Conservation (phyloP, 2,797 vertebrate species). For the Dipus sagitta region DNA sequence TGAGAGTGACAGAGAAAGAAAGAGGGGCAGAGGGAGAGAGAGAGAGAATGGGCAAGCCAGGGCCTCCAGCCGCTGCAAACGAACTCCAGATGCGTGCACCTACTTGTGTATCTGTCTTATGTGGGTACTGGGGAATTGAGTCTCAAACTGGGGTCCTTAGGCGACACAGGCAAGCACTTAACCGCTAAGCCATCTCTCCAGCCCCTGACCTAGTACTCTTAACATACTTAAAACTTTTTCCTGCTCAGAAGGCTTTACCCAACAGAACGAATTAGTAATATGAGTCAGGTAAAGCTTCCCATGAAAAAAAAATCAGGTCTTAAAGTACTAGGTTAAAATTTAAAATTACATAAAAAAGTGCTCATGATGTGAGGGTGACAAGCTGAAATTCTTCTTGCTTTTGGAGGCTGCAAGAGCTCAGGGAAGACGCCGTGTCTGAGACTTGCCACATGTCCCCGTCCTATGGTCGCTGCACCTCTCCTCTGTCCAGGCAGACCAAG, state of each 20-base stretch:
- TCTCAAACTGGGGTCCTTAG: too few relatives aligned
- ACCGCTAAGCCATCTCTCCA: too few relatives aligned
- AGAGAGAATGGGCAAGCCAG: too few relatives aligned
- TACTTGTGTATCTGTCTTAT: too few relatives aligned
- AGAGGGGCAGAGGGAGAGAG: too few relatives aligned
- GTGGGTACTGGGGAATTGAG: too few relatives aligned
- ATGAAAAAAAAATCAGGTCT: slow-evolving; percentile 36
- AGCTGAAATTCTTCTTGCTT: neutral
- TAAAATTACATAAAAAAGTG: neutral
- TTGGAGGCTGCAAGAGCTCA: neutral
- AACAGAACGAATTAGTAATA: slow-evolving; percentile 23
- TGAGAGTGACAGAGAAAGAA: too few relatives aligned
- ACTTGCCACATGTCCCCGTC: rapidly evolving
- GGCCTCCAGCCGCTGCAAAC: too few relatives aligned
- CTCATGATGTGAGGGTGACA: neutral
- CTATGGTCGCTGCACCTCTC: neutral
- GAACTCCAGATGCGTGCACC: too few relatives aligned
- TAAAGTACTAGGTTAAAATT: neutral
- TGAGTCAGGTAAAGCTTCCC: slow-evolving; percentile 37
- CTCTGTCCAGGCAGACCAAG: neutral
- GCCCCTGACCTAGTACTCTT: neutral
- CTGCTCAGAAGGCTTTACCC: slow-evolving; percentile 1
- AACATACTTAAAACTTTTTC: slow-evolving; percentile 58
- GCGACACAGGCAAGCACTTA: too few relatives aligned
- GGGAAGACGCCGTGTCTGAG: neutral